Evolutionary conservation across 1,140 invertebrate species (phyloP).

Genomic region (Marisa cornuarietis): DNA sequence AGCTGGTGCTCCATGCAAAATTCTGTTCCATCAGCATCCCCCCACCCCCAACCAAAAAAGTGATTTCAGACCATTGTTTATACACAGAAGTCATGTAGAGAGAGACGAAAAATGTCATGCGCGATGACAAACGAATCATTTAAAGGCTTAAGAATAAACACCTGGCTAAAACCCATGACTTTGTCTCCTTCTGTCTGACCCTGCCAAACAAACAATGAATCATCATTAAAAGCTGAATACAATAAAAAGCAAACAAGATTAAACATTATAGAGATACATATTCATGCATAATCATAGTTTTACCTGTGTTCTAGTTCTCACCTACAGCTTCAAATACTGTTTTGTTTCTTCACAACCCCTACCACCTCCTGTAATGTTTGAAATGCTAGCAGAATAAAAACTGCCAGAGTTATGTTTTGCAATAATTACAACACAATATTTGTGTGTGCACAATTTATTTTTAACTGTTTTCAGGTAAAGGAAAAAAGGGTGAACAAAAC

Average conservation of each 20-base stretch:
- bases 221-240: neutral
- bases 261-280: neutral
- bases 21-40: neutral
- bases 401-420: too few species aligned
- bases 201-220: conserved; percentile 67
- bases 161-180: conserved; percentile 89
- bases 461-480: too few species aligned
- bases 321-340: too few species aligned
- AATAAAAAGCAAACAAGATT: neutral
- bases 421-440: too few species aligned
- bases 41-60: neutral
- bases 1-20: neutral
- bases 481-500: too few species aligned
- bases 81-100: conserved; percentile 76
- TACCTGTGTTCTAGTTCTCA: too few species aligned
- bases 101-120: conserved; percentile 90
- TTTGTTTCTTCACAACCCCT: too few species aligned
- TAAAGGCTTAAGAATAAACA: conserved; percentile 88
- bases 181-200: conserved; percentile 84
- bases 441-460: too few species aligned
- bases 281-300: neutral
- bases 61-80: conserved; percentile 4
- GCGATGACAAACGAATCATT: conserved; percentile 88
- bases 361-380: too few species aligned
- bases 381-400: too few species aligned